Evolutionary conservation across 2,888 invertebrate genomes (phyloP), one percentile per base, ranked within the genome.

Genomic region (Lampropteryx suffumata): DNA sequence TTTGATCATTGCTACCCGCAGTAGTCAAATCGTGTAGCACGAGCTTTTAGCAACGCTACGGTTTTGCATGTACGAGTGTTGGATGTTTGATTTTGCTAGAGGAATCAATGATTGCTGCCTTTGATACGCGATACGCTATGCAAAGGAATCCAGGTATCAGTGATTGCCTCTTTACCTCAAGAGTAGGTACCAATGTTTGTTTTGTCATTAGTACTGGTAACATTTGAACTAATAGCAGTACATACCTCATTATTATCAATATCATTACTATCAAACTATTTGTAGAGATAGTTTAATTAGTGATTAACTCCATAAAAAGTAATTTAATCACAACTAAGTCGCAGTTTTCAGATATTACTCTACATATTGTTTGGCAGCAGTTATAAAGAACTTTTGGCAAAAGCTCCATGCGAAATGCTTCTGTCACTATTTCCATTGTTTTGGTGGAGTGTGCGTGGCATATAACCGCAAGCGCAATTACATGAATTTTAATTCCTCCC

Each of bases 401-500:
- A 37, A 24, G 10, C 36, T 40, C 30, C 9, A 8, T 27, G 32
- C 29, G 10, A 14, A 30, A 39, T 42, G 33, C 45, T 40, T 44
- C 29, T 48, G 44, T 47, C 39, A 39, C 48, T 29, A 29, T 58
- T 57, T 44, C 17, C 49, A 55, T 50, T 51, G 43, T 52, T 48
- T 53, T 10, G 45, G 33, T 17, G 8, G 39, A 50, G 55, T 54
- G 49, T 46, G 39, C 50, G 36, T 33, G 42, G 47, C 33, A 50
- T 41, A 55, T 28, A 76, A 77, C 76, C 73, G 66, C 76, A 73
- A 65, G 67, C 71, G 73, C 74, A 80, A 80, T 84, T 79, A 84
- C 73, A 76, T 74, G 75, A 82, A 86, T 83, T 84, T 82, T 79
- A 85, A 84, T 82, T 73, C 73, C 44, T 36, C 40, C 48, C 64